Percentiles rank a stretch among this genome's conserved stretches.
phyloP scores from a whole-genome alignment of 2,797 vertebrate species.

The Bradypodion ventrale region DNA sequence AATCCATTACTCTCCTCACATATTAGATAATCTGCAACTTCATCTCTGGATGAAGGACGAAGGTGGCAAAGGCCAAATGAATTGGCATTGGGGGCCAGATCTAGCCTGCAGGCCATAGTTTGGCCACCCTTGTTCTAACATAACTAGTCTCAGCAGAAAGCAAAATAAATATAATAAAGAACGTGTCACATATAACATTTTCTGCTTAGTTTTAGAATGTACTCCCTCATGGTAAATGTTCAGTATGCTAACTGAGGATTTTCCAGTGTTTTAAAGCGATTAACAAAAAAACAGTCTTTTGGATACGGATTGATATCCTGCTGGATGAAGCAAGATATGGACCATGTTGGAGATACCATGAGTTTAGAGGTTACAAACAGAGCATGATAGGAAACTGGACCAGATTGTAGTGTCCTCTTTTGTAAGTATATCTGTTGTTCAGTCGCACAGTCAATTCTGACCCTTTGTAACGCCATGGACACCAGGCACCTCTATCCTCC shows the following conservation, averaged over 20 bases:
- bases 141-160: neutral
- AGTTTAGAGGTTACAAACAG: neutral
- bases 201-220: neutral
- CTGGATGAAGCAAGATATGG: neutral
- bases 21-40: too few relatives aligned
- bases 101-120: too few relatives aligned
- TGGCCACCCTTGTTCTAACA: neutral
- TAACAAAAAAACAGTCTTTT: slow-evolving; percentile 1
- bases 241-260: neutral
- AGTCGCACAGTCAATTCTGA: too few relatives aligned
- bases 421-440: neutral
- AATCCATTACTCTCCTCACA: neutral
- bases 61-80: too few relatives aligned
- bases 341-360: neutral
- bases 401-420: neutral
- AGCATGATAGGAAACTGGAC: neutral
- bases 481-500: too few relatives aligned
- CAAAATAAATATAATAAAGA: neutral
- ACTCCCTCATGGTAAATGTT: neutral
- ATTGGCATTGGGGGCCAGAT: too few relatives aligned
- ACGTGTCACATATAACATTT: neutral
- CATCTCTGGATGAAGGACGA: too few relatives aligned
- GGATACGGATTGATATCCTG: neutral
- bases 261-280: neutral
- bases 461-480: too few relatives aligned